Evolutionary conservation across 2,113 vertebrate species (phyloP).

Genomic region (Xiphias gladius): DNA sequence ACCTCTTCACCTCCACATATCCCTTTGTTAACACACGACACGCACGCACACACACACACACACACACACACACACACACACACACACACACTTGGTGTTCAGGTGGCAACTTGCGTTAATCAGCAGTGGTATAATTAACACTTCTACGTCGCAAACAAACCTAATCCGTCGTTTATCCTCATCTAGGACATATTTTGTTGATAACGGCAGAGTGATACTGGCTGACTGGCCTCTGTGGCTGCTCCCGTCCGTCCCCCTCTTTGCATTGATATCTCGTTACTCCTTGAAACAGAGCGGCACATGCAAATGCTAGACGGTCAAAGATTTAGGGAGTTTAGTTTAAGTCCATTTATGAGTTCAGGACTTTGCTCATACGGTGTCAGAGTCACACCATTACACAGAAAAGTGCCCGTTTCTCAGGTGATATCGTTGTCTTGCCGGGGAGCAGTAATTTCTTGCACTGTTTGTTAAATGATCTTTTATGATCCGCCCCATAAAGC

Average conservation of each 20-base stretch:
- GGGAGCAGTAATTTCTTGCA: neutral
- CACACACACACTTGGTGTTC: neutral
- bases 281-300: slow-evolving; percentile 28
- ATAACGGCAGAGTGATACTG: slow-evolving; percentile 22
- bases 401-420: neutral
- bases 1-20: slow-evolving; percentile 7
- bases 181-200: slow-evolving; percentile 26
- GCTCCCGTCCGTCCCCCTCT: neutral
- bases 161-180: slow-evolving; percentile 61
- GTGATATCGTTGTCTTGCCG: neutral
- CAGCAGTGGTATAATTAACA: slow-evolving; percentile 42
- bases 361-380: neutral
- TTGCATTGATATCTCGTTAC: slow-evolving; percentile 51
- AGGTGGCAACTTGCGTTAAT: slow-evolving; percentile 7
- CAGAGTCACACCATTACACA: neutral
- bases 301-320: neutral
- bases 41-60: neutral
- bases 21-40: neutral
- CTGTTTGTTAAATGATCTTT: slow-evolving; percentile 18
- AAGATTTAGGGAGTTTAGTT: slow-evolving; percentile 12
- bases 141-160: slow-evolving; percentile 40
- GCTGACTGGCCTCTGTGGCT: neutral
- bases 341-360: slow-evolving; percentile 19
- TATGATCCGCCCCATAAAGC: slow-evolving; percentile 23
- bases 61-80: neutral